phyloP scores from a whole-genome alignment of 92 coral and sea anemone genomes.

The Diadumene lineata region DNA sequence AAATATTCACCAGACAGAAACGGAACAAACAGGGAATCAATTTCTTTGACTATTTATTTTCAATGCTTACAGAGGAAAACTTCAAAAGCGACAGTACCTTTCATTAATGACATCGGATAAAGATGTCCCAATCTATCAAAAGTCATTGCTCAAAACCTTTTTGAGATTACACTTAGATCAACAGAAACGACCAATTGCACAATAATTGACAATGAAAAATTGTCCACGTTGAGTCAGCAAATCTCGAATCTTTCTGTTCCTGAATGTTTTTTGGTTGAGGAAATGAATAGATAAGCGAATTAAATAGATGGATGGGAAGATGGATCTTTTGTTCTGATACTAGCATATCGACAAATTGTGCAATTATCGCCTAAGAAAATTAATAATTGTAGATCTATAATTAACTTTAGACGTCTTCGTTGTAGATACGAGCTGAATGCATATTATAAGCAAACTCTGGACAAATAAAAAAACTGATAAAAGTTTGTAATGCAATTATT shows the following conservation, averaged over 20 bases:
- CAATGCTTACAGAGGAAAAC: slow-evolving; percentile 36
- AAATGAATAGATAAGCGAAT: no score
- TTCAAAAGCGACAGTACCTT: slow-evolving; percentile 22
- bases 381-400: no score
- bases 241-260: background rate
- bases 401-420: no score
- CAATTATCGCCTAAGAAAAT: no score
- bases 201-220: background rate
- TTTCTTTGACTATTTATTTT: slow-evolving; percentile 30
- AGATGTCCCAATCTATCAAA: slow-evolving; percentile 15
- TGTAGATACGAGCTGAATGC: no score
- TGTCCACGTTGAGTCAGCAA: slow-evolving; percentile 9
- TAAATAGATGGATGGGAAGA: no score
- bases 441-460: no score
- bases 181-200: slow-evolving; percentile 4
- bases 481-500: no score
- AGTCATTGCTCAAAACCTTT: slow-evolving; percentile 9
- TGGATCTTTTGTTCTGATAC: no score
- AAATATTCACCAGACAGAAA: slow-evolving; percentile 21
- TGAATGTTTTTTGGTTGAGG: no score
- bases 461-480: no score
- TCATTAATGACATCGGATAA: slow-evolving; percentile 26
- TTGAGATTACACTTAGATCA: slow-evolving; percentile 13
- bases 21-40: slow-evolving; percentile 31
- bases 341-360: no score